Percentiles rank a stretch among this genome's conserved stretches.
phyloP scores from a whole-genome alignment of 2,888 invertebrate genomes.

The Drosophila koepferae region DNA sequence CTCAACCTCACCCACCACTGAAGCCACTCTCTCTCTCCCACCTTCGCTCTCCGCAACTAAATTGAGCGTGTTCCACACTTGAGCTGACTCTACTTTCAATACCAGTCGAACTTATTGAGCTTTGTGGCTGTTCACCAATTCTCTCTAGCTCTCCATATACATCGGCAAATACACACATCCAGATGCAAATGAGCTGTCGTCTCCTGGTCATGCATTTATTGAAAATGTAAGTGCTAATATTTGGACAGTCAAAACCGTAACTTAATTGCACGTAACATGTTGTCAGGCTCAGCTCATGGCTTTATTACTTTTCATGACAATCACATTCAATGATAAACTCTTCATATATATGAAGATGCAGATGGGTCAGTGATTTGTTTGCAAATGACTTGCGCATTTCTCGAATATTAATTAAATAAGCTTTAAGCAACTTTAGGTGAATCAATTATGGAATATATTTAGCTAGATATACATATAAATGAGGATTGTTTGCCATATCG shows the following conservation, averaged over 20 bases:
- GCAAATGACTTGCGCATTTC: slow-evolving; percentile 6
- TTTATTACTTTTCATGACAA: slow-evolving; percentile 22
- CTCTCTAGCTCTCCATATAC: slow-evolving; percentile 20
- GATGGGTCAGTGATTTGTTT: slow-evolving; percentile 13
- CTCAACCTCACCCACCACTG: background rate
- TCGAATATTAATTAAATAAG: background rate
- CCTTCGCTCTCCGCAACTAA: slow-evolving; percentile 25
- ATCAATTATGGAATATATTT: background rate
- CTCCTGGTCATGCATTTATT: slow-evolving; percentile 61
- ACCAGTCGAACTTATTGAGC: slow-evolving; percentile 57
- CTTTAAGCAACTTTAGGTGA: background rate
- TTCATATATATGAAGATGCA: too few relatives aligned
- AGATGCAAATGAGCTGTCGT: slow-evolving; percentile 67
- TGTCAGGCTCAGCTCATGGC: slow-evolving; percentile 10
- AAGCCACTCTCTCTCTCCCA: background rate
- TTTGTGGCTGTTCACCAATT: slow-evolving; percentile 32
- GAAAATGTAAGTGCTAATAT: slow-evolving; percentile 75
- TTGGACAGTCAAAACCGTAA: slow-evolving; percentile 69
- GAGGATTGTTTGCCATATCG: background rate
- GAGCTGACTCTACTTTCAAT: slow-evolving; percentile 52
- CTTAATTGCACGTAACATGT: slow-evolving; percentile 71
- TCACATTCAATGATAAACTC: background rate
- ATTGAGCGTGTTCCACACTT: slow-evolving; percentile 64
- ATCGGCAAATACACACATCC: slow-evolving; percentile 37
- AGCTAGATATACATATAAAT: background rate